Evolutionary conservation across 2,888 invertebrate genomes (phyloP), one percentile per base, ranked within the genome.

Genomic region (Xestobium rufovillosum): DNA sequence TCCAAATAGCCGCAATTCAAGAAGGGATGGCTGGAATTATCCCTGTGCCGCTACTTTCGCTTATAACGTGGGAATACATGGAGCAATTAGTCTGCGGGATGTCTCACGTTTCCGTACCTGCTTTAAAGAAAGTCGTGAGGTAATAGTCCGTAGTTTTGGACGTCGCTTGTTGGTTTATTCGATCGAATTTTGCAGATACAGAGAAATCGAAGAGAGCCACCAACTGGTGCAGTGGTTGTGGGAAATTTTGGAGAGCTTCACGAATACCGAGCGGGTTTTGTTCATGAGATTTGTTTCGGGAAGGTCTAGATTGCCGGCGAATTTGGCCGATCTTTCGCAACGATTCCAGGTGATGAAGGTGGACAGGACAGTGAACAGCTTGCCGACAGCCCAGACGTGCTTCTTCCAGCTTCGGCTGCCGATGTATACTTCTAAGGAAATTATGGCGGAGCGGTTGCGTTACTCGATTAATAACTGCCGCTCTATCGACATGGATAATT

Each of bases 401-500:
- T 71, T 72, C 59, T 78, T 78, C 60, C 79, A 78, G 55, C 61
- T 79, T 26, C 67, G 78, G 1, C 63, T 79, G 15, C 78, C 78
- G 2, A 69, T 70, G 2, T 79, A 78, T 57, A 71, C 72, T 11
- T 71, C 70, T 39, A 69, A 68, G 44, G 74, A 75, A 47, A 63
- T 74, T 26, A 71, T 79, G 68, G 73, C 73, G 1, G 76, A 77
- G 52, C 65, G 72, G 42, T 61, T 79, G 31, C 68, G 76, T 16
- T 78, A 78, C 53, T 78, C 78, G 31, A 78, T 79, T 41, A 73
- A 76, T 55, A 76, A 78, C 57, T 79, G 78, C 49, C 70, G 74
- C 17, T 76, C 76, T 4, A 79, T 79, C 35, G 78, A 79, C 58
- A 76, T 78, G 76, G 78, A 79, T 58, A 77, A 77, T 57, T 78